phyloP scores from a whole-genome alignment of 2,888 invertebrate genomes.

The Zygogramma bicolorata region DNA sequence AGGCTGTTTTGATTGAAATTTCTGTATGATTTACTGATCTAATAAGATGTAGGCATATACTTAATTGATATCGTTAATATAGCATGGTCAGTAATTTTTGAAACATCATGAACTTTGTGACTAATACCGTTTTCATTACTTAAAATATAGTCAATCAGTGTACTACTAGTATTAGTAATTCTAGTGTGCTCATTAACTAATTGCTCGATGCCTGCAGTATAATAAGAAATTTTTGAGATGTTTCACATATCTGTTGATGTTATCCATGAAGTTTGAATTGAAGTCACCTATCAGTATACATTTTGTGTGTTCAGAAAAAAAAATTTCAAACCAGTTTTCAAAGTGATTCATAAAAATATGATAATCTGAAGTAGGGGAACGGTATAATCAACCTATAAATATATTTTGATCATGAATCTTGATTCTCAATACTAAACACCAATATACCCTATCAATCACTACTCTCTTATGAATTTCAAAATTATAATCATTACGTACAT shows the following conservation, averaged over 20 bases:
- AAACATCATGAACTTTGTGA: background rate
- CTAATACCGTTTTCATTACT: background rate
- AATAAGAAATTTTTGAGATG: background rate
- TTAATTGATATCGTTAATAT: background rate
- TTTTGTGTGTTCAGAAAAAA: background rate
- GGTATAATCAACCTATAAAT: too few species aligned
- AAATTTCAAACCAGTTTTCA: background rate
- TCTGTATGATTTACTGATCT: background rate
- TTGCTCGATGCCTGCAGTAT: slow-evolving; percentile 4
- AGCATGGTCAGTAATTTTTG: background rate
- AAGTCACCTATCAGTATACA: background rate
- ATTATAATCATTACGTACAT: background rate
- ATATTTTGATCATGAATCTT: too few species aligned
- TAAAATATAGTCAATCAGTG: too few species aligned
- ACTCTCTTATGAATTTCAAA: background rate
- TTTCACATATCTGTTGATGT: background rate
- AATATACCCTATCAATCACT: too few species aligned
- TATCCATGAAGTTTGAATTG: too few species aligned
- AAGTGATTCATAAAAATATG: too few species aligned
- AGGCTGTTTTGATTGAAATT: too few species aligned
- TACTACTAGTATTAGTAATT: too few species aligned
- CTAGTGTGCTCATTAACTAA: slow-evolving; percentile 19
- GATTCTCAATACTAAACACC: too few species aligned
- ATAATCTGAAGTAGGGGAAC: too few species aligned
- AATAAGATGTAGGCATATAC: background rate